These are phyloP conservation scores for Scaptomyza reducta DNA, from an alignment of 2,888 invertebrate species.

Conservation along the genomic window DNA sequence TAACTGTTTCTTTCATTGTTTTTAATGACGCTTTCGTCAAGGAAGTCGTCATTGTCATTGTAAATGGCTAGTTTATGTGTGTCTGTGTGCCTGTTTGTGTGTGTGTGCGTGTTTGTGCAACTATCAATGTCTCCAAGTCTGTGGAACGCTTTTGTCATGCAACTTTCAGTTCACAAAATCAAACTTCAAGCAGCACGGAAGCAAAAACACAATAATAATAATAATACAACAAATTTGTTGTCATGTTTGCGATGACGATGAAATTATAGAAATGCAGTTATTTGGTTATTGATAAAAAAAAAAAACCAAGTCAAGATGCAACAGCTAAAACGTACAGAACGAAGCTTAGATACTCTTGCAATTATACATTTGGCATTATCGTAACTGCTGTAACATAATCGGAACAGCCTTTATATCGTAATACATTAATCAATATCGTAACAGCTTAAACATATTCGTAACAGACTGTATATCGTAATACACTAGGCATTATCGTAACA, in stretches of 20 bases:
- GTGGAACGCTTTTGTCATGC: conserved; percentile 39
- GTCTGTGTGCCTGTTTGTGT: conserved; percentile 10
- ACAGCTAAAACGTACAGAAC: background rate
- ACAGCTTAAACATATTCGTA: background rate
- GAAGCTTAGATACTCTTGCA: background rate
- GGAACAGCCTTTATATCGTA: too few species aligned
- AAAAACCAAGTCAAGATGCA: conserved; percentile 14
- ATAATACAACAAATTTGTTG: conserved; percentile 45
- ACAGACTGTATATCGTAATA: too few species aligned
- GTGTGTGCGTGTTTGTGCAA: conserved; percentile 1
- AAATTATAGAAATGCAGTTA: conserved; percentile 67
- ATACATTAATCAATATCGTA: background rate
- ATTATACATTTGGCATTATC: background rate
- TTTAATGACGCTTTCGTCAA: conserved; percentile 32
- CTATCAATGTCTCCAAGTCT: conserved; percentile 19
- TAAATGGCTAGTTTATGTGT: conserved; percentile 15
- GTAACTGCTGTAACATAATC: too few species aligned
- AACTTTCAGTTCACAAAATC: conserved; percentile 63
- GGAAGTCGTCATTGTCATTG: conserved; percentile 45
- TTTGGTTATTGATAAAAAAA: conserved; percentile 65
- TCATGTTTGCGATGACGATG: conserved; percentile 53
- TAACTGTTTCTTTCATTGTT: conserved; percentile 29
- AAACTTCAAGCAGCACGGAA: conserved; percentile 55
- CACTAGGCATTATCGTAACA: background rate
- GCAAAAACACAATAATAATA: conserved; percentile 28